Percentiles rank a stretch among this genome's conserved stretches.
phyloP scores from a whole-genome alignment of 2,113 vertebrate genomes.

The Podiceps cristatus region DNA sequence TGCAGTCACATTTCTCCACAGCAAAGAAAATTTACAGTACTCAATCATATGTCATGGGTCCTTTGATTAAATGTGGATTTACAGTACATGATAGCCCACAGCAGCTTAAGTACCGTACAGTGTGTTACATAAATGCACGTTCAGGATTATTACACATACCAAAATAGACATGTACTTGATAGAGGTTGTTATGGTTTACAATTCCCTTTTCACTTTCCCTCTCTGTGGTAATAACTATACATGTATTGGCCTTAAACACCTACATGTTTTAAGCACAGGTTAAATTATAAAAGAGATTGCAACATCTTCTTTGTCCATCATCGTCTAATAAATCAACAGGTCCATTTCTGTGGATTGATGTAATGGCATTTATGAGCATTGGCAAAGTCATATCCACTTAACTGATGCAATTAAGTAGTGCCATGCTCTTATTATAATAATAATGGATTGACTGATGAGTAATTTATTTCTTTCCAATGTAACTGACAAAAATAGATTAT shows the following conservation, averaged over 20 bases:
- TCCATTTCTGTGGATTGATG: conserved; percentile 65
- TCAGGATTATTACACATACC: not conserved
- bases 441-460: conserved; percentile 74
- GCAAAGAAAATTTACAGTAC: not conserved
- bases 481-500: conserved; percentile 71
- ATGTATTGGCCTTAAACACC: conserved; percentile 7
- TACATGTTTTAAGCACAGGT: conserved; percentile 47
- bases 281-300: conserved; percentile 64
- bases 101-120: conserved; percentile 50
- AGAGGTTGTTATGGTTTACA: conserved; percentile 61
- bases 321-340: conserved; percentile 70
- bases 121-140: conserved; percentile 29
- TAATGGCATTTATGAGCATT: conserved; percentile 72
- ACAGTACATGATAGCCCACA: conserved; percentile 34
- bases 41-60: not conserved
- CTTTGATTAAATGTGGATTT: conserved; percentile 60
- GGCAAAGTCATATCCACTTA: conserved; percentile 77
- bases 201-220: conserved; percentile 35
- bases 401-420: conserved; percentile 76
- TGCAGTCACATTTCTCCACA: not conserved
- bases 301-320: conserved; percentile 61
- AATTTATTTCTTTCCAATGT: conserved; percentile 74
- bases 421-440: conserved; percentile 67
- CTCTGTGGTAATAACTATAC: conserved; percentile 12
- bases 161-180: not conserved